Evolutionary conservation across 2,113 vertebrate species (phyloP).

Genomic region (Hylia prasina): DNA sequence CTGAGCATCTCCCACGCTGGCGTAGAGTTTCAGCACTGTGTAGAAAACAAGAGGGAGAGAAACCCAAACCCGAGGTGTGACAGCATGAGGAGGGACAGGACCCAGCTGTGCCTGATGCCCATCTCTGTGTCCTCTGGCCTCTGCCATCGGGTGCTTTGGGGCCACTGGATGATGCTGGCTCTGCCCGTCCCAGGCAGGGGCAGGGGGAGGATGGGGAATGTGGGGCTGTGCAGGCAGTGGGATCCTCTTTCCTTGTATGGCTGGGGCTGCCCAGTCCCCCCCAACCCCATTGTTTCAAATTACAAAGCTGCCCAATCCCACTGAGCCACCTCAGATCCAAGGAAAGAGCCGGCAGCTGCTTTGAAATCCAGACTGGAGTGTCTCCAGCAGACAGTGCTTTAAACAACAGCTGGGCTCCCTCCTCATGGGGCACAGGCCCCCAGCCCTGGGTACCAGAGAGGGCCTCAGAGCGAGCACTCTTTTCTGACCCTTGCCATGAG

Average conservation of each 20-base stretch:
- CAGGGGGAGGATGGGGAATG: background rate
- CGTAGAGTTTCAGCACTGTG: conserved; percentile 12
- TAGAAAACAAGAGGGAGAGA: conserved; percentile 21
- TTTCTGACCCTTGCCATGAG: background rate
- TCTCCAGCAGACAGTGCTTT: conserved; percentile 21
- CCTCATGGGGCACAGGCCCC: background rate
- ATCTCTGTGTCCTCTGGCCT: background rate
- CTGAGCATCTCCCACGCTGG: background rate
- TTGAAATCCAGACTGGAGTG: conserved; percentile 54
- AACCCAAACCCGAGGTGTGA: background rate
- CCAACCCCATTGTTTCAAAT: conserved; percentile 54
- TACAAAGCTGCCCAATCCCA: conserved; percentile 34
- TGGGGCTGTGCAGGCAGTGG: background rate
- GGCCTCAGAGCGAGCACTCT: accelerated
- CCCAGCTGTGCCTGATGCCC: background rate
- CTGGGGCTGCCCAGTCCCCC: background rate
- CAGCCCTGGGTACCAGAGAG: background rate
- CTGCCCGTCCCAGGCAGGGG: background rate
- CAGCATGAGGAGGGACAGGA: background rate
- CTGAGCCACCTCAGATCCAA: conserved; percentile 33
- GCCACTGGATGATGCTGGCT: accelerated
- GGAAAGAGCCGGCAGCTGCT: background rate
- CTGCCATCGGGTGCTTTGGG: accelerated
- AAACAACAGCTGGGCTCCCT: conserved; percentile 43
- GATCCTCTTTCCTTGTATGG: conserved; percentile 1